Conservation (phyloP, 2,888 invertebrate genomes). For the Sarcophaga caerulescens region DNA sequence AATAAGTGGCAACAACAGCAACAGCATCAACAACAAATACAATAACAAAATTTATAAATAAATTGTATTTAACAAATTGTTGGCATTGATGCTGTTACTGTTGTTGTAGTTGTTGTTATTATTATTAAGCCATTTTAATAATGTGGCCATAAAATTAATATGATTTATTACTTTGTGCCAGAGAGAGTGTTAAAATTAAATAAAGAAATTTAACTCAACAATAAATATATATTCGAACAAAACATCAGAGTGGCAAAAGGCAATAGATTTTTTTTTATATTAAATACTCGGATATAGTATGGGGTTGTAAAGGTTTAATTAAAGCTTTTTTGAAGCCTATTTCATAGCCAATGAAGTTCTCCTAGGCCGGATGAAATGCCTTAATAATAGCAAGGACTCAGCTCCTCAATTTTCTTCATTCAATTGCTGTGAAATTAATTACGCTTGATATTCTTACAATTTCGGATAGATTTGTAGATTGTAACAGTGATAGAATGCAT, state of each 20-base stretch:
- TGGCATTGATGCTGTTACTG: background rate
- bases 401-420: too few species aligned
- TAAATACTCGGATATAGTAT: too few species aligned
- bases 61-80: conserved; percentile 51
- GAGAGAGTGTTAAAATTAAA: conserved; percentile 26
- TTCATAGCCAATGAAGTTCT: too few species aligned
- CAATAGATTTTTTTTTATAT: background rate
- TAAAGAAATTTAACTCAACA: conserved; percentile 7
- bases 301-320: too few species aligned
- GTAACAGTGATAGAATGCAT: too few species aligned
- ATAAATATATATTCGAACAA: conserved; percentile 21
- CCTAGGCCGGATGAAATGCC: too few species aligned
- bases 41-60: conserved; percentile 41
- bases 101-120: background rate
- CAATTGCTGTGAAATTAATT: too few species aligned
- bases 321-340: too few species aligned
- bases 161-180: conserved; percentile 54
- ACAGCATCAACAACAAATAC: conserved; percentile 10
- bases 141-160: conserved; percentile 65
- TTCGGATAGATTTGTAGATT: too few species aligned
- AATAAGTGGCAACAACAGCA: background rate
- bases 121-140: conserved; percentile 64
- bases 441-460: too few species aligned
- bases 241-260: background rate
- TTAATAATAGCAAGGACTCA: too few species aligned